These are phyloP conservation scores for Calyptommatus sinebrachiatus DNA, from an alignment of 2,113 vertebrate species.

Conservation along the genomic window DNA sequence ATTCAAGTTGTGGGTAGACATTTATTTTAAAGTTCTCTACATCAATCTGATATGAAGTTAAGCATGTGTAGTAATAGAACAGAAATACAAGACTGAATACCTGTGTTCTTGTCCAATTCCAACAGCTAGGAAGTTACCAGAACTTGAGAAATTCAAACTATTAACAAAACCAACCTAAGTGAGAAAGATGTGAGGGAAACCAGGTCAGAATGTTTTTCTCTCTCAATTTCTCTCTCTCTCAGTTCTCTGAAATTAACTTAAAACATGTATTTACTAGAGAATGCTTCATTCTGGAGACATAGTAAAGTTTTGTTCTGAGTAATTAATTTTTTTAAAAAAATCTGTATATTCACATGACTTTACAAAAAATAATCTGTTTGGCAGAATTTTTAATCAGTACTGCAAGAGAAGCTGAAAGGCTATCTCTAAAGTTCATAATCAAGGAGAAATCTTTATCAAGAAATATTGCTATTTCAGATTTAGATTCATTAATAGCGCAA, in stretches of 20 bases:
- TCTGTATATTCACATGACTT: neutral
- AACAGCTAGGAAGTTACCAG: conserved; percentile 88
- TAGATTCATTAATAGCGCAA: neutral
- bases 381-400: neutral
- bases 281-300: too few species aligned
- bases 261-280: neutral
- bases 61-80: neutral
- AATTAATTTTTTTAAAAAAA: too few species aligned
- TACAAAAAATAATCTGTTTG: neutral
- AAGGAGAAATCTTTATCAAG: neutral
- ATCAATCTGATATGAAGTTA: neutral
- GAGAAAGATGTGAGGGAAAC: neutral
- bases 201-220: neutral
- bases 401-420: neutral
- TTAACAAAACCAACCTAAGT: conserved; percentile 87
- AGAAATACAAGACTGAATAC: conserved; percentile 58
- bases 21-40: neutral
- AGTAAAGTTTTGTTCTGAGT: neutral
- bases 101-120: conserved; percentile 95
- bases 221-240: too few species aligned
- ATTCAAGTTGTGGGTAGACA: neutral
- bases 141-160: conserved; percentile 88
- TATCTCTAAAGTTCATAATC: too few species aligned
- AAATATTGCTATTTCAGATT: neutral
- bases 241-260: neutral